phyloP scores from a whole-genome alignment of 2,888 invertebrate genomes.

The Parthenolecanium corni region DNA sequence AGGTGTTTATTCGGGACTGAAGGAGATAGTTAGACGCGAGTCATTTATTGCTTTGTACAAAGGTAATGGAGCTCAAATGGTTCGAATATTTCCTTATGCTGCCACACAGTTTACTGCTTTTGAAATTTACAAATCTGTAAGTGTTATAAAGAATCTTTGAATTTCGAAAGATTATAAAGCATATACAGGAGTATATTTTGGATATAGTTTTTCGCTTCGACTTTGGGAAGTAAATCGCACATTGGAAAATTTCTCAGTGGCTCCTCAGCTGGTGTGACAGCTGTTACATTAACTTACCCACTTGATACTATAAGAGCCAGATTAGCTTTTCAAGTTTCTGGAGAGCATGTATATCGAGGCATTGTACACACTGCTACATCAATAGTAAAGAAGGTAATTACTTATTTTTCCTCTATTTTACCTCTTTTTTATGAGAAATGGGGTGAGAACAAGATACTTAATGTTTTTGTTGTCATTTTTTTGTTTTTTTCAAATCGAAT shows the following conservation, averaged over 20 bases:
- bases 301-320: slow-evolving; percentile 79
- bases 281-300: slow-evolving; percentile 77
- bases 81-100: slow-evolving; percentile 82
- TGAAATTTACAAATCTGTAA: slow-evolving; percentile 73
- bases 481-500: no score
- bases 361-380: slow-evolving; percentile 61
- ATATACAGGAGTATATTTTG: background rate
- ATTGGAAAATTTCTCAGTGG: slow-evolving; percentile 72
- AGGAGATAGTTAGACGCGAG: slow-evolving; percentile 62
- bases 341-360: slow-evolving; percentile 69
- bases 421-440: no score
- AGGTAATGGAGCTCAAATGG: slow-evolving; percentile 88
- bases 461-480: no score
- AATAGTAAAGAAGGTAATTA: slow-evolving; percentile 59
- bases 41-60: slow-evolving; percentile 69
- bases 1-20: slow-evolving; percentile 66
- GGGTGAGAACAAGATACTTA: no score
- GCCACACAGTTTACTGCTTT: slow-evolving; percentile 84
- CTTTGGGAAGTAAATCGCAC: slow-evolving; percentile 54
- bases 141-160: no score
- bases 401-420: no score
- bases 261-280: slow-evolving; percentile 72
- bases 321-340: slow-evolving; percentile 79
- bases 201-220: slow-evolving; percentile 46
- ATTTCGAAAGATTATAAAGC: no score